Evolutionary conservation across 2,113 vertebrate genomes (phyloP).

Genomic region (Phalacrocorax brasilianus): DNA sequence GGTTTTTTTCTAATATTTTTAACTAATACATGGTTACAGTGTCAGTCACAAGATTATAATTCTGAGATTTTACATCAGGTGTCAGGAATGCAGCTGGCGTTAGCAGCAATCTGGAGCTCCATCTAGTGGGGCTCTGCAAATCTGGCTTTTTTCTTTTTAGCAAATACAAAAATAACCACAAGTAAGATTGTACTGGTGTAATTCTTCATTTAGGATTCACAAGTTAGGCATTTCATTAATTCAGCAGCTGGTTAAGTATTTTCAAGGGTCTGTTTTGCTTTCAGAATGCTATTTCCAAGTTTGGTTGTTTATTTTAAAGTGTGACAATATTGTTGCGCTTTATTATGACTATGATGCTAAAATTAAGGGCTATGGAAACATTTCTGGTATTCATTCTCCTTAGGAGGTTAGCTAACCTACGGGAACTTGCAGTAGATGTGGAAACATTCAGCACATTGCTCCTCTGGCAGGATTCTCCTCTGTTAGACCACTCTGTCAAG

Average conservation of each 20-base stretch:
- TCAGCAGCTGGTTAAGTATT: background rate
- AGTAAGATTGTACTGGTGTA: background rate
- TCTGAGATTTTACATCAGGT: background rate
- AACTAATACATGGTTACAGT: background rate
- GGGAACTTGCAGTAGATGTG: background rate
- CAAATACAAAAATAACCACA: background rate
- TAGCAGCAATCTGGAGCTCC: conserved; percentile 10
- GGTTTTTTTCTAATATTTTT: background rate
- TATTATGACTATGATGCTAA: background rate
- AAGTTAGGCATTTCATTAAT: background rate
- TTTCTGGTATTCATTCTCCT: background rate
- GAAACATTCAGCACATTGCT: background rate
- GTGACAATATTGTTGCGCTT: background rate
- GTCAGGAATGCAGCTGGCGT: background rate
- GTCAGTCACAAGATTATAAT: background rate
- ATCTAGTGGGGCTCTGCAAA: conserved; percentile 50
- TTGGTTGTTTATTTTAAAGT: background rate
- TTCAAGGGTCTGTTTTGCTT: background rate
- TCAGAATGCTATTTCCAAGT: background rate
- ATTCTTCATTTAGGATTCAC: background rate
- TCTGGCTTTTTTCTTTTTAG: too few species aligned
- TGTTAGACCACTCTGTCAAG: background rate
- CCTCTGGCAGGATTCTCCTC: background rate
- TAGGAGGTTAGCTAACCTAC: background rate
- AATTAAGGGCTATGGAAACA: background rate